Evolutionary conservation across 2,797 vertebrate genomes (phyloP).

Genomic region (Pseudomugil tenellus): DNA sequence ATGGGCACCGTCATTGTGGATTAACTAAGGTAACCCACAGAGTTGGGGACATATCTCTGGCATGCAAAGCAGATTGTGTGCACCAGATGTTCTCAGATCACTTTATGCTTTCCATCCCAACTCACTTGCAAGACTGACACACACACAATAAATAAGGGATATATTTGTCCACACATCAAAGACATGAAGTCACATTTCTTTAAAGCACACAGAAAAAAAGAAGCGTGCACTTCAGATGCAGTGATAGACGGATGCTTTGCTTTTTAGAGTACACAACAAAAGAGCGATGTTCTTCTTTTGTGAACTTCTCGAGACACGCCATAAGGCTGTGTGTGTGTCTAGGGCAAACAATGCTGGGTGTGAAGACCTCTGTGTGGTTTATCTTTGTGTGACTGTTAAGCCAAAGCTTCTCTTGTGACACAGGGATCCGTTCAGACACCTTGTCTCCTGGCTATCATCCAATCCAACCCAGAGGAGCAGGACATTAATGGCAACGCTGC

Average conservation of each 20-base stretch:
- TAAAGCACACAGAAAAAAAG: conserved; percentile 20
- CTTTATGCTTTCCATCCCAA: conserved; percentile 49
- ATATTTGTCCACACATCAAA: conserved; percentile 23
- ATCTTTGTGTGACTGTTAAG: conserved; percentile 12
- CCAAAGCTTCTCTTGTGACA: conserved; percentile 38
- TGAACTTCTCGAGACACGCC: conserved; percentile 20
- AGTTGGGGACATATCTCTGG: conserved; percentile 49
- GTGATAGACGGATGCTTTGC: not conserved
- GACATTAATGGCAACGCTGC: conserved; percentile 22
- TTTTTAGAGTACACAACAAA: not conserved
- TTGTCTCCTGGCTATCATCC: conserved; percentile 44
- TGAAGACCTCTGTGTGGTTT: conserved; percentile 28
- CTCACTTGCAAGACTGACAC: conserved; percentile 56
- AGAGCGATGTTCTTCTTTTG: not conserved
- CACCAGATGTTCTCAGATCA: conserved; percentile 23
- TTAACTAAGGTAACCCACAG: not conserved
- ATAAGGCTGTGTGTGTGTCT: conserved; percentile 27
- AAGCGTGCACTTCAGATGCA: conserved; percentile 2
- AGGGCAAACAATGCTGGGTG: conserved; percentile 33
- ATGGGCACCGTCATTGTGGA: conserved; percentile 39
- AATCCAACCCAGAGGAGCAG: conserved; percentile 23
- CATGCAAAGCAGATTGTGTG: conserved; percentile 33
- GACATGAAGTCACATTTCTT: conserved; percentile 36
- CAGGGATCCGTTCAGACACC: conserved; percentile 51
- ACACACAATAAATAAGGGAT: conserved; percentile 31